Evolutionary conservation across 2,888 invertebrate genomes (phyloP), one percentile per base, ranked within the genome.

Genomic region (Lasioglossum pauxillum): DNA sequence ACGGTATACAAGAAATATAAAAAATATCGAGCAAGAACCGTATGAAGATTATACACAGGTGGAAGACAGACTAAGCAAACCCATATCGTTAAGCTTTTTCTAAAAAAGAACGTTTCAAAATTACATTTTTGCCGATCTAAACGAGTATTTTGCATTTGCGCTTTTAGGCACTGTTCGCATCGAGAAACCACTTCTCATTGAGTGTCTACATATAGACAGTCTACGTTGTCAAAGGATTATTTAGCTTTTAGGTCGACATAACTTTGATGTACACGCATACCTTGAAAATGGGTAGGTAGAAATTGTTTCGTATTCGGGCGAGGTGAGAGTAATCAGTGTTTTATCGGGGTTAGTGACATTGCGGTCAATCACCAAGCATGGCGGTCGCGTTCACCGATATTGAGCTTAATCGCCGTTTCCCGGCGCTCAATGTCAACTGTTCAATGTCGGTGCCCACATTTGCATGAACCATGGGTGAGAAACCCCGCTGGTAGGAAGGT

Each of bases 321-420:
- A 73, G 74, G 79, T 82, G 60, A 78, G 78, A 79, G 77, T 83
- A 83, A 79, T 83, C 81, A 75, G 41, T 60, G 78, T 78, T 82
- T 86, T 82, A 83, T 82, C 77, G 44, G 72, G 84, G 87, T 84
- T 84, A 87, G 72, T 82, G 82, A 88, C 88, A 88, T 78, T 64
- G 76, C 38, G 67, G 41, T 46, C 71, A 81, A 81, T 83, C 79
- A 60, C 71, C 60, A 38, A 77, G 75, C 57, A 49, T 69, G 67
- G 53, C 71, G 49, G 53, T 69, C 44, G 82, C 49, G 80, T 82
- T 74, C 73, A 74, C 69, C 64, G 83, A 88, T 88, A 87, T 88
- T 84, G 87, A 89, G 89, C 83, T 87, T 87, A 89, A 89, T 86
- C 83, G 85, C 85, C 82, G 84, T 88, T 88, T 88, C 88, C 87